Evolutionary conservation across 2,797 vertebrate species (phyloP).

Genomic region (Enteromius mattozi): DNA sequence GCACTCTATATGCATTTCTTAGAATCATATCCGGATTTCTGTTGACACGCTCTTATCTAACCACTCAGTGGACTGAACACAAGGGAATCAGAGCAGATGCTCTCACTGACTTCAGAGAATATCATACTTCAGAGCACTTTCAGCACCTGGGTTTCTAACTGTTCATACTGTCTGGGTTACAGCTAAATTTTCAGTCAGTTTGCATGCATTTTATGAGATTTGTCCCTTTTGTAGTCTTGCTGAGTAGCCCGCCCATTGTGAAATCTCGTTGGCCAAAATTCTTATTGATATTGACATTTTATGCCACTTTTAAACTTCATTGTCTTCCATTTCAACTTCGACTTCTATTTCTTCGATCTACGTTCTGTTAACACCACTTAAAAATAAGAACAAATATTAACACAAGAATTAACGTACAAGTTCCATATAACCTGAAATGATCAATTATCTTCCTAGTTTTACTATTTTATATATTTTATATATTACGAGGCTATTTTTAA

Average conservation of each 20-base stretch:
- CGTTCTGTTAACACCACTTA: background rate
- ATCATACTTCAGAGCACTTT: background rate
- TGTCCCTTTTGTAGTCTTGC: background rate
- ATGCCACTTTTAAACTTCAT: background rate
- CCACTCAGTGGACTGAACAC: background rate
- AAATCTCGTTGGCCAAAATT: background rate
- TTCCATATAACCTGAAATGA: background rate
- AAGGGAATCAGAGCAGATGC: background rate
- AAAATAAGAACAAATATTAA: background rate
- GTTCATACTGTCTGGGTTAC: background rate
- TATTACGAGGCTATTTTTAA: background rate
- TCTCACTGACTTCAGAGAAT: background rate
- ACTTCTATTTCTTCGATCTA: background rate
- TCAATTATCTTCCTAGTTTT: background rate
- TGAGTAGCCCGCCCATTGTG: background rate
- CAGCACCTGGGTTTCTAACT: background rate
- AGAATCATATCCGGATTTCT: background rate
- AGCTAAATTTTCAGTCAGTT: background rate
- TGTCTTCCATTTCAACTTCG: background rate
- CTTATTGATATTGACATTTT: background rate
- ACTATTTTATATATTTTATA: too few relatives aligned
- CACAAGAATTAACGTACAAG: background rate
- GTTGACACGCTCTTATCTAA: background rate
- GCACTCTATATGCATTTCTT: background rate
- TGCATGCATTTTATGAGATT: background rate